Conservation (phyloP, 2,113 vertebrate genomes). For the Struthio camelus region DNA sequence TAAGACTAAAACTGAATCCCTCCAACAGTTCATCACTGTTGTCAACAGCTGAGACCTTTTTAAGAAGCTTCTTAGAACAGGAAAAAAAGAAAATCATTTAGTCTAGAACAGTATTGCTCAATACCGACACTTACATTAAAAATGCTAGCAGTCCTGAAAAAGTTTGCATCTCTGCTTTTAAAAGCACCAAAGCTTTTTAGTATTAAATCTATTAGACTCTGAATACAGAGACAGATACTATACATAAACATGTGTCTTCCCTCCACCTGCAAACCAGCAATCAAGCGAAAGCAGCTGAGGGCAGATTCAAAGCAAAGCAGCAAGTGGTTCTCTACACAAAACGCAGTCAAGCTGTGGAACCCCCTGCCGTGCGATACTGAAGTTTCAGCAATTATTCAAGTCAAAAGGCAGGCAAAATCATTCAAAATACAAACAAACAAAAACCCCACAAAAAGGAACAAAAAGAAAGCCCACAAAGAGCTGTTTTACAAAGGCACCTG, state of each 20-base stretch:
- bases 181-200: not conserved
- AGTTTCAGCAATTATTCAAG: not conserved
- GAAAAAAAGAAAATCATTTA: not conserved
- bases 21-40: not conserved
- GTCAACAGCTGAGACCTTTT: not conserved
- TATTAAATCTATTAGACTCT: not conserved
- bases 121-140: not conserved
- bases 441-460: not conserved
- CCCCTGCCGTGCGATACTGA: fast-evolving
- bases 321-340: not conserved
- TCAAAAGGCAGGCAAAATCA: not conserved
- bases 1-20: not conserved
- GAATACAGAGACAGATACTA: fast-evolving
- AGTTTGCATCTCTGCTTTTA: fast-evolving
- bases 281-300: not conserved
- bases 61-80: not conserved
- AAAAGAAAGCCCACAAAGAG: too few species aligned
- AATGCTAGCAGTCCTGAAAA: not conserved
- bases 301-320: not conserved
- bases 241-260: fast-evolving
- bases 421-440: not conserved
- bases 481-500: not conserved
- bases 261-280: not conserved
- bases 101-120: not conserved
- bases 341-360: not conserved